These are phyloP conservation scores for Standfussiana lucernea DNA, from an alignment of 2,888 invertebrate genomes.

Conservation along the genomic window DNA sequence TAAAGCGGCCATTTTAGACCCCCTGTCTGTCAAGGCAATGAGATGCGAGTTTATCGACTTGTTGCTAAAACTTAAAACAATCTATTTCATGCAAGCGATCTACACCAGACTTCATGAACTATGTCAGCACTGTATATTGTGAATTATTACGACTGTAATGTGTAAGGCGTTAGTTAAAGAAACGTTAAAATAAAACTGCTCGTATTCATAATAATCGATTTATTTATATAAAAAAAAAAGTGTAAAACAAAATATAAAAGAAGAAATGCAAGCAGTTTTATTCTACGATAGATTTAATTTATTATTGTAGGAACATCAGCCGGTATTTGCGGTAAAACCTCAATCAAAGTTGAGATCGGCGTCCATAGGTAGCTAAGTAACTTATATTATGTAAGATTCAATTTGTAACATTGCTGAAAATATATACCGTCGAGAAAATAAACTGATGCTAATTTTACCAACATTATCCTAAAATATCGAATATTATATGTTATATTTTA, in stretches of 20 bases:
- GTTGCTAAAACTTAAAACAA: too few species aligned
- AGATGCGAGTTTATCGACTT: too few species aligned
- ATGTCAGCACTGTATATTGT: not conserved
- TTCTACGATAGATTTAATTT: constrained; percentile 43
- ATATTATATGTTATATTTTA: too few species aligned
- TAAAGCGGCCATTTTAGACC: too few species aligned
- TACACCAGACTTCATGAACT: not conserved
- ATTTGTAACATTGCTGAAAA: not conserved
- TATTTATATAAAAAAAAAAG: constrained; percentile 56
- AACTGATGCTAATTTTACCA: too few species aligned
- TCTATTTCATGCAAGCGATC: too few species aligned
- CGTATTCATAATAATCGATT: constrained; percentile 51
- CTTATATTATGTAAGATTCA: not conserved
- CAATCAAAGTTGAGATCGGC: not conserved
- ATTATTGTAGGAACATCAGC: constrained; percentile 26
- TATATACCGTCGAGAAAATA: too few species aligned
- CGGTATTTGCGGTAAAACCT: not conserved
- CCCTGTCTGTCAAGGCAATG: too few species aligned
- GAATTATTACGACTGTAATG: not conserved
- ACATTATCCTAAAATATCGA: too few species aligned
- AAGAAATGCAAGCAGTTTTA: constrained; percentile 76
- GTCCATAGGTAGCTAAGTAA: not conserved
- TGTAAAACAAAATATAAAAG: constrained; percentile 36
- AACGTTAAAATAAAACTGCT: constrained; percentile 81
- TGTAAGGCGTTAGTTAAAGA: constrained; percentile 23